Evolutionary conservation across 2,797 vertebrate genomes (phyloP), one percentile per base, ranked within the genome.

Genomic region (Oceanodroma leucorhoa): DNA sequence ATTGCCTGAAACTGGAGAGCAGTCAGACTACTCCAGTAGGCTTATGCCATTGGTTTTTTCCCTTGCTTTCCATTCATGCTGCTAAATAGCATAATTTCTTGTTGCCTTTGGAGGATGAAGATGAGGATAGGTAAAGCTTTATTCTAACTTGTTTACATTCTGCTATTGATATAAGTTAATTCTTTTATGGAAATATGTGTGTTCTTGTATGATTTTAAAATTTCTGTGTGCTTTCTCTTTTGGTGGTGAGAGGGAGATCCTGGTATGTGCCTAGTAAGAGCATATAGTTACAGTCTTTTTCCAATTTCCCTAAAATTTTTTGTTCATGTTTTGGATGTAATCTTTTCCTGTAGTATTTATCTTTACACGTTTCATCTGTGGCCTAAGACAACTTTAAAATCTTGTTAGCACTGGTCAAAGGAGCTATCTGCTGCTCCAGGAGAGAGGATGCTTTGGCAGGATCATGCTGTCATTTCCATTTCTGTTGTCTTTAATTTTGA

Each of bases 41-140:
- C n/a, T 73, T 53, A 5, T 51, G 40, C 41, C 15, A 1, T 24
- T 72, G 17, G 0, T 8, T 71, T 66, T 87, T 8, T 1, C 9
- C 13, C 17, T 58, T 58, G 3, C 51, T 88, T 86, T 89, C 34
- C 10, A 11, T 81, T 89, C 6, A 5, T 67, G 22, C 15, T 78
- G 32, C 24, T 88, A 34, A 71, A 21, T 51, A 43, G 11, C 46
- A 15, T 54, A 1, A 46, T 46, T 84, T 83, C 15, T 11, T 87
- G 54, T 71, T 85, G 81, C 29, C 38, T 91, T 89, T 79, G 23
- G 15, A 43, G 43, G 41, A 17, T 41, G 50, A 81, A 76, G 61
- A 29, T 60, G 29, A 38, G 12, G 27, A 13, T 16, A 41, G 14
- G 27, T 50, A 87, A 92, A 76, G 34, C 13, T 57, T 81, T 69